phyloP scores from a whole-genome alignment of 2,797 vertebrate species.

The Gymnoscopelus braueri region DNA sequence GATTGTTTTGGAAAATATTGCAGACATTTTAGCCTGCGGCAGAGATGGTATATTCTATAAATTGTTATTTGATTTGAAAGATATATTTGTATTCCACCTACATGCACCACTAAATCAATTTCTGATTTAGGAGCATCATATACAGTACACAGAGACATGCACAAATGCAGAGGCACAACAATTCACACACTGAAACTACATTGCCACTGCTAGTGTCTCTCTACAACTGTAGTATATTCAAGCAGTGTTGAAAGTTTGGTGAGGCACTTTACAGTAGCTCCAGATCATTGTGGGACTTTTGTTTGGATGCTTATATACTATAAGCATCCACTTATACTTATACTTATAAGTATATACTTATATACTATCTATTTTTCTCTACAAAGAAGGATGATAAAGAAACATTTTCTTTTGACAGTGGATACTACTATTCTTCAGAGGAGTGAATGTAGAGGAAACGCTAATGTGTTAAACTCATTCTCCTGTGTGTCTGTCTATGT shows the following conservation, averaged over 20 bases:
- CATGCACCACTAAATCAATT: background rate
- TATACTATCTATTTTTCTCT: no score
- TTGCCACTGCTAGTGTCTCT: background rate
- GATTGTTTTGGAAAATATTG: constrained; percentile 3
- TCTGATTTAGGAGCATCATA: constrained; percentile 19
- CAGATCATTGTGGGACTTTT: no score
- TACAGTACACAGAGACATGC: no score
- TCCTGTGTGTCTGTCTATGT: constrained; percentile 16
- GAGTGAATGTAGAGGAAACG: constrained; percentile 45
- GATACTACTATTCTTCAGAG: constrained; percentile 46
- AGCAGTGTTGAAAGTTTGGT: no score
- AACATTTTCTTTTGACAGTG: constrained; percentile 32
- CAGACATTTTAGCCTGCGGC: constrained; percentile 18
- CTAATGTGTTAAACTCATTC: constrained; percentile 19
- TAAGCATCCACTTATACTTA: no score
- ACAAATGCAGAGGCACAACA: constrained; percentile 7
- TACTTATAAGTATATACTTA: no score
- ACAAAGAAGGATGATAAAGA: constrained; percentile 9
- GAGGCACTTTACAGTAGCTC: no score
- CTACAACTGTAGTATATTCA: no score
- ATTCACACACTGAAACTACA: constrained; percentile 6
- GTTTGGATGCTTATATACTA: background rate
- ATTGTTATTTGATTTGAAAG: no score
- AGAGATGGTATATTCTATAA: constrained; percentile 1
- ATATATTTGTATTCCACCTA: no score